Evolutionary conservation across 1,140 invertebrate species (phyloP), one percentile per base, ranked within the genome.

Genomic region (Plodia interpunctella): DNA sequence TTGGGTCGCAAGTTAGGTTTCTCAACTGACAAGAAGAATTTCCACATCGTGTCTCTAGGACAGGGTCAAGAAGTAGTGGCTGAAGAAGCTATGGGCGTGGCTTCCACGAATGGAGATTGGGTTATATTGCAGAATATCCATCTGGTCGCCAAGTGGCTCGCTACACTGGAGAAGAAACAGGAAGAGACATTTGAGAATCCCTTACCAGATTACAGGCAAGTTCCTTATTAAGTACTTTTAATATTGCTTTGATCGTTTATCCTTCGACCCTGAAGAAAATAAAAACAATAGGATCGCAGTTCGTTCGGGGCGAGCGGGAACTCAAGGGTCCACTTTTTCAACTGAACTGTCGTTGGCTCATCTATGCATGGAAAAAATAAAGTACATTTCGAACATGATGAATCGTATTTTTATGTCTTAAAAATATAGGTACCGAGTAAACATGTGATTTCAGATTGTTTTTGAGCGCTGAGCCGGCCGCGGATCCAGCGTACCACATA

Each of bases 41-140:
- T 98, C 76, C 96, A 98, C 82, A 98, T 97, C 74, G 95, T 99
- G 4, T 98, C 97, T 0, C 86, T 99, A 13, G 98, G 98, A 17
- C 98, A 99, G 90, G 97, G 98, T 2, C 98, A 99, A 85, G 97
- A 98, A 89, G 90, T 94, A 3, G 94, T 98, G 0, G 97, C 97
- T 0, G 97, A 98, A 80, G 91, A 94, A 65, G 95, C 96, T 1
- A 94, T 98, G 91, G 93, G 95, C 49, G 74, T 94, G 0, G 95
- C 96, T 0, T 92, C 95, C 0, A 87, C 90, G 32, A 82, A 94
- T 58, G 97, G 98, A 0, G 95, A 98, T 76, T 99, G 97, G 97
- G 97, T 98, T 6, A 96, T 99, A 49, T 91, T 93, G 11, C 92
- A 97, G 91, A 98, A 98, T 86, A 94, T 98, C 55, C 97, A 98